Base-by-base conservation (phyloP, 2,888 invertebrate species). In the Tethea ocularis region DNA sequence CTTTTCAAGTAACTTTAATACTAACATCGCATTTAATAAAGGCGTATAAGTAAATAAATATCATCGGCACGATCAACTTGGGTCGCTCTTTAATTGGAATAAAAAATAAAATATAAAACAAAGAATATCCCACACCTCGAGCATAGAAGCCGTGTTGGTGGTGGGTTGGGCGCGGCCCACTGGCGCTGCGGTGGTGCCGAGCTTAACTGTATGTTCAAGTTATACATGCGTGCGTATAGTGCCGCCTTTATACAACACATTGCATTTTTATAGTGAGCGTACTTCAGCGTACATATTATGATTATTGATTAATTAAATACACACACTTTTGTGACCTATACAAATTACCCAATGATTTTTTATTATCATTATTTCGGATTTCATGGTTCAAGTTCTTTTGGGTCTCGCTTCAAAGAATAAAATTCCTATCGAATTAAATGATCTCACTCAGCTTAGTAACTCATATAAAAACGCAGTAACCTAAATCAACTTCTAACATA, bases 151-250 rank as follows among this genome's bases (percentile, higher is more conserved):
- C 69, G 67, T 69, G 67, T 58, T 66, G 64, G 61, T 60, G 63
- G 77, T 71, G 68, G 72, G 72, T 60, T 65, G 70, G 74, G 72
- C 61, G 66, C 72, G 74, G 72, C 75, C 69, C 72, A 64, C 72
- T 62, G 33, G 62, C 67, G 61, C 13, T 33, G 33, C 29, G 20
- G 54, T 36, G 33, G 54, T 54, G 54, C 26, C 53, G 26, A 3
- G 29, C 29, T 29, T 54, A 54, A 29, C 33, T 54, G 33, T 54
- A 33, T 54, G 26, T 10, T 53, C 38, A 38, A 11, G 52, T 20
- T 54, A 22, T 54, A 46, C n/a, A 46, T 11, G 54, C 33, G 22
- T 53, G 22, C 33, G 22, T 53, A 15, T 23, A 36, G 56, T 56
- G 23, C 38, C 24, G 20, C 26, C 23, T 56, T 41, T 41, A 56